phyloP scores from a whole-genome alignment of 37 sponge, comb jelly and placozoan species.

The Bolinopsis microptera region DNA sequence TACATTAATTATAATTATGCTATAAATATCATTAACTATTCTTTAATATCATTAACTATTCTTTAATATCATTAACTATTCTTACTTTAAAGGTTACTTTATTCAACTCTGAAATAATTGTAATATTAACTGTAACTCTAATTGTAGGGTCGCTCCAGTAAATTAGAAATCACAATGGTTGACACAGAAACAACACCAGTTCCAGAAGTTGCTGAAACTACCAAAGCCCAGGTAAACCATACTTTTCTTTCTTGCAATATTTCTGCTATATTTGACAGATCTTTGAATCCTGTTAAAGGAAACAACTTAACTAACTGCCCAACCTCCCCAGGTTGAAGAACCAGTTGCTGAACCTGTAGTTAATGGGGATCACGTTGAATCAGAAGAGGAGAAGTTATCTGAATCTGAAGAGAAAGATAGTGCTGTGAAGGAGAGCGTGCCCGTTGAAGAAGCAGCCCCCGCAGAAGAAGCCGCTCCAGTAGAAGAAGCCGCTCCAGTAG shows the following conservation, averaged over 20 bases:
- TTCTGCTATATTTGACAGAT: too few species aligned
- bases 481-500: neutral
- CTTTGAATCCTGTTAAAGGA: too few species aligned
- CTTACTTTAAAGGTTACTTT: too few species aligned
- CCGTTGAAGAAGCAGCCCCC: neutral
- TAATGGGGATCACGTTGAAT: neutral
- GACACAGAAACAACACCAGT: neutral
- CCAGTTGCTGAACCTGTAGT: neutral
- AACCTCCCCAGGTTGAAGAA: constrained; percentile 32
- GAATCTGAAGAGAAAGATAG: constrained; percentile 21
- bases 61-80: too few species aligned
- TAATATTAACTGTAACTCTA: too few species aligned
- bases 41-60: too few species aligned
- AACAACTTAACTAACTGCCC: too few species aligned
- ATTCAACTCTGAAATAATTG: too few species aligned
- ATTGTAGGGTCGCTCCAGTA: neutral
- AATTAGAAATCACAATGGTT: neutral
- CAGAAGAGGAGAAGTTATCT: constrained; percentile 38
- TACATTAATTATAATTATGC: too few species aligned
- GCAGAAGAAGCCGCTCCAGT: neutral
- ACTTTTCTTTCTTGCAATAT: too few species aligned
- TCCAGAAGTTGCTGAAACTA: neutral
- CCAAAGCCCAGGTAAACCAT: constrained; percentile 22
- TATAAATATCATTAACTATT: too few species aligned
- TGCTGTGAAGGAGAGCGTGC: neutral